Base-by-base conservation (phyloP, 92 coral and sea anemone genomes). In the Zoanthus solanderi region DNA sequence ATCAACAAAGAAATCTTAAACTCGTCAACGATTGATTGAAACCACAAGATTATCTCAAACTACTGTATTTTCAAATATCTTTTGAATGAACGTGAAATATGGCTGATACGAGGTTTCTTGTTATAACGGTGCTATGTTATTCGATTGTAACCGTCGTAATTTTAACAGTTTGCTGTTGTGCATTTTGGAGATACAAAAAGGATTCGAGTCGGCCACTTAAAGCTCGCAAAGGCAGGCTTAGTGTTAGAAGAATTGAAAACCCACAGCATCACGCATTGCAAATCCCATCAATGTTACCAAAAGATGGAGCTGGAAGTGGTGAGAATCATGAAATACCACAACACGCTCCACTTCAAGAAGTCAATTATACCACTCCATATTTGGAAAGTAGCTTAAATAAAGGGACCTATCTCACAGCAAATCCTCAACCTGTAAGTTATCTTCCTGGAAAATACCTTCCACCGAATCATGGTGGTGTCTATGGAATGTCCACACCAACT, bases 91-190 rank as follows among this genome's bases (percentile, higher is more conserved):
- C 2, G 14, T 52, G 60, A 81, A 65, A 30, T 45, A 95, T 93
- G 98, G 93, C 92, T 67, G 94, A 89, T 84, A 87, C 98, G 0
- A 93, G 91, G 84, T 95, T 95, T 81, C 85, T 95, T 16, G 84
- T 95, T 37, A 91, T 95, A 34, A 95, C 98, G 58, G 93, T 93
- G n/a, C 67, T 95, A 57, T 95, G 98, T 66, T 95, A 95, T 47
- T 95, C 94, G 37, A 94, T 94, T 76, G 92, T 95, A 66, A 82
- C 90, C 87, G 89, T 87, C 32, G 96, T 95, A 16, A 83, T 95
- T 67, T 75, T 95, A 29, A 92, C 91, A 10, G 98, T 95, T 31
- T 95, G 98, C 57, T 95, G 98, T 54, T 95, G 98, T 72, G 98
- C 96, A 0, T 95, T 95, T 88, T 81, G 91, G 71, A 44, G 98